Evolutionary conservation across 2,797 vertebrate genomes (phyloP), one percentile per base, ranked within the genome.

Genomic region (Poeciliopsis paucimaculata): DNA sequence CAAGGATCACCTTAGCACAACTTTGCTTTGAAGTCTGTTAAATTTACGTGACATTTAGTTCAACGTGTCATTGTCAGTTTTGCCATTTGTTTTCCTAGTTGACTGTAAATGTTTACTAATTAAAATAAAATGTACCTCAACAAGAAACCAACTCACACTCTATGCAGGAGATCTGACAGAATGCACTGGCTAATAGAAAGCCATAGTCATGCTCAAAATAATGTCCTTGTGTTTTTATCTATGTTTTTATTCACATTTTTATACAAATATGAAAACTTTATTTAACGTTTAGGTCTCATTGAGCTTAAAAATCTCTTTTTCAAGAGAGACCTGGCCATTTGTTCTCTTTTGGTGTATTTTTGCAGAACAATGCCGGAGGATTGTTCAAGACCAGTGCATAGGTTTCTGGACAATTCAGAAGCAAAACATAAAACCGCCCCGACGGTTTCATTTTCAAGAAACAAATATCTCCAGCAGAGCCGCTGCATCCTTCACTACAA

Each of bases 1-100:
- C 75, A 4, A 84, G 79, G 46, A 84, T 15, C 23, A n/a, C 20
- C 41, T 45, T 70, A 28, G 26, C 68, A 12, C 41, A 28, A 15
- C 26, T 71, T 45, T 71, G 20, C 64, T 13, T 68, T 41, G 12
- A 41, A 43, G 12, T 26, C 34, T 36, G 34, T 39, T 4, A 1
- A 26, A 41, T 68, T 41, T 41, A 41, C 10, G 1, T 26, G 26
- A n/a, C 39, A 13, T 43, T 26, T n/a, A 23, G 23, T 26, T 68
- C 4, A 26, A 68, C 20, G 12, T 41, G 36, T 26, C 36, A 41
- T 66, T 20, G 20, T 41, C 20, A 68, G 20, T 68, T 43, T 43
- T 41, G 5, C 36, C 62, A 39, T 23, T 45, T 71, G 39, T 71
- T 45, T 71, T 45, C 4, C 39, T 16, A 15, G 43, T 45, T 71